Evolutionary conservation across 2,888 invertebrate genomes (phyloP).

Genomic region (Danaus chrysippus): DNA sequence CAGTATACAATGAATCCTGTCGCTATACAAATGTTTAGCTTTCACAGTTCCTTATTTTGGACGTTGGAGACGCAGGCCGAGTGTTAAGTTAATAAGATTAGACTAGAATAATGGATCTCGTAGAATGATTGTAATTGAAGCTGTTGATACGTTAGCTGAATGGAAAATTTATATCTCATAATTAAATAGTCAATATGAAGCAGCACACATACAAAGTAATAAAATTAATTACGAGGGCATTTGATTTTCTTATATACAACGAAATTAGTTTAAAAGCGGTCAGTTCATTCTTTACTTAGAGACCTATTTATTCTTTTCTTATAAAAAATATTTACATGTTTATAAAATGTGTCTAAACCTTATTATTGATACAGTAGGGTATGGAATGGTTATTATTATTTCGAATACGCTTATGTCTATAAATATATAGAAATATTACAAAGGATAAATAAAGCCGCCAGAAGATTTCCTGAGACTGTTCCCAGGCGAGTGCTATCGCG

Average conservation of each 20-base stretch:
- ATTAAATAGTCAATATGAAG: background rate
- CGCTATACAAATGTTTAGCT: background rate
- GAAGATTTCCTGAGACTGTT: conserved; percentile 7
- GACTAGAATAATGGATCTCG: conserved; percentile 12
- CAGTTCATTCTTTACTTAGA: no score
- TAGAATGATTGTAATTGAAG: conserved; percentile 17
- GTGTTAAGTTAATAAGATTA: conserved; percentile 22
- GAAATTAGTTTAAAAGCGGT: no score
- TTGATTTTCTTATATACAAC: no score
- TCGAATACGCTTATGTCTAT: background rate
- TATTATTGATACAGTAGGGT: no score
- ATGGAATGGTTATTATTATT: no score
- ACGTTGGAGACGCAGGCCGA: background rate
- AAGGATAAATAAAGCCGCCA: conserved; percentile 6
- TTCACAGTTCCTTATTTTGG: conserved; percentile 2
- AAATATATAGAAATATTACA: conserved; percentile 6
- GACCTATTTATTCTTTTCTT: no score
- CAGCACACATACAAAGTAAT: background rate
- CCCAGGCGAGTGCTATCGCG: conserved; percentile 7
- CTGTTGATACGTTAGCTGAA: conserved; percentile 13
- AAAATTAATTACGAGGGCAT: no score
- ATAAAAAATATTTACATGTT: no score
- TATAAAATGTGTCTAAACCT: no score
- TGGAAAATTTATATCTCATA: conserved; percentile 8
- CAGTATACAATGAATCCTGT: background rate